A percentile compares a stretch with the other conserved stretches of the same genome.
Conservation (phyloP, 2,797 vertebrate genomes). For the Acipenser oxyrinchus region DNA sequence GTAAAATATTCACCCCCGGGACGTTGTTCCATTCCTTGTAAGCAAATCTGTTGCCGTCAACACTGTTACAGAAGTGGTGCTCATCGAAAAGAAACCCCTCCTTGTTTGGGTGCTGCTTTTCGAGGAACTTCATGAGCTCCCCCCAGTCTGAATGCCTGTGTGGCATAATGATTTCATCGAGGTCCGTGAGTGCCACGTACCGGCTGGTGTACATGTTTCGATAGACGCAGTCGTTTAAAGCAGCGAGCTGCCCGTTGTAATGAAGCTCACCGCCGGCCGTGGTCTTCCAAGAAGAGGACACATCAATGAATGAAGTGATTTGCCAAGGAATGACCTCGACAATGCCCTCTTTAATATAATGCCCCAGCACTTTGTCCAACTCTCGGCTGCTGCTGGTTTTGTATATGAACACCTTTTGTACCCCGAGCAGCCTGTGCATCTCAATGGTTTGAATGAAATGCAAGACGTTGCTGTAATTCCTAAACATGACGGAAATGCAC, state of each 20-base stretch:
- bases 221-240: conserved; percentile 54
- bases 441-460: conserved; percentile 52
- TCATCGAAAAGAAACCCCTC: too few species aligned
- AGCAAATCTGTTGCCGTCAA: too few species aligned
- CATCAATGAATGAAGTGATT: conserved; percentile 30
- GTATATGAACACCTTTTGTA: conserved; percentile 45
- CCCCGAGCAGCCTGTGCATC: conserved; percentile 51
- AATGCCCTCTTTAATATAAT: conserved; percentile 38
- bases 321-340: conserved; percentile 48
- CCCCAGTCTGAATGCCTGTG: conserved; percentile 31
- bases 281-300: conserved; percentile 34
- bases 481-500: conserved; percentile 48
- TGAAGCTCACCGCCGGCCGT: conserved; percentile 34
- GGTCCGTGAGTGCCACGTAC: conserved; percentile 46
- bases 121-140: conserved; percentile 35
- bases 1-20: too few species aligned
- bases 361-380: conserved; percentile 30
- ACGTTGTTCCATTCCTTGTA: too few species aligned
- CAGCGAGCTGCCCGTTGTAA: conserved; percentile 46
- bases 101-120: conserved; percentile 18
- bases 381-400: conserved; percentile 42
- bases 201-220: conserved; percentile 44
- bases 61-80: too few species aligned
- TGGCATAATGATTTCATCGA: conserved; percentile 53
- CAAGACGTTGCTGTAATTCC: conserved; percentile 46